Base-by-base conservation (phyloP, 2,113 vertebrate genomes). In the Okapia johnstoni region DNA sequence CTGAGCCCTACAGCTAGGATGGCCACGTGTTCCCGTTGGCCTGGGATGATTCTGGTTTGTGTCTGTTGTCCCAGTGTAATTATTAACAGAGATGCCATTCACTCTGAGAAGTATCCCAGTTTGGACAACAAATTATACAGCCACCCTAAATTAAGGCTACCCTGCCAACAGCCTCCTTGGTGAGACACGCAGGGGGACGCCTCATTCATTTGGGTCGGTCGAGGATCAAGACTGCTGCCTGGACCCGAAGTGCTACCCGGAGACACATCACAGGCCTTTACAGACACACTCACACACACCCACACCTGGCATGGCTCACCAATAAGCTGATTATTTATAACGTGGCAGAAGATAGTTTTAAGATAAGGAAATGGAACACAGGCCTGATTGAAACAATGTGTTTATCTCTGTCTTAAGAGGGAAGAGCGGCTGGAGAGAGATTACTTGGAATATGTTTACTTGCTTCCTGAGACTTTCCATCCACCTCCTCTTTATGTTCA, bases 261-360 rank as follows among this genome's bases (percentile, higher is more conserved):
- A 77, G 85, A 83, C 13, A 58, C 33, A 55, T 36, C 80, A 12
- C 6, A 61, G 3, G 26, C 12, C 17, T 19, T 30, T 54, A 30
- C 12, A 63, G 0, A 43, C 12, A 21, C n/a, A 88, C 86, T 9
- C 4, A 52, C 7, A n/a, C 28, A 26, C 54, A 50, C 66, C 46
- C 0, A 80, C 0, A 19, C 58, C 87, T 96, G 90, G 87, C 94
- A 91, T 77, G 52, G 11, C 79, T 98, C 97, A 96, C 57, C 86
- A 76, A 96, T 97, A 97, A 97, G 96, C 92, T 96, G 19, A 66
- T 98, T 99, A 99, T 98, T 99, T 99, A 99, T 98, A 98, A 97
- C 73, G 96, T 92, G 1, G 46, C 63, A 91, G 79, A 97, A 98
- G 98, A 98, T 96, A 98, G 98, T 98, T 98, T 97, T 98, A 98